Evolutionary conservation across 2,888 invertebrate species (phyloP).

Genomic region (Leucophenga montana): DNA sequence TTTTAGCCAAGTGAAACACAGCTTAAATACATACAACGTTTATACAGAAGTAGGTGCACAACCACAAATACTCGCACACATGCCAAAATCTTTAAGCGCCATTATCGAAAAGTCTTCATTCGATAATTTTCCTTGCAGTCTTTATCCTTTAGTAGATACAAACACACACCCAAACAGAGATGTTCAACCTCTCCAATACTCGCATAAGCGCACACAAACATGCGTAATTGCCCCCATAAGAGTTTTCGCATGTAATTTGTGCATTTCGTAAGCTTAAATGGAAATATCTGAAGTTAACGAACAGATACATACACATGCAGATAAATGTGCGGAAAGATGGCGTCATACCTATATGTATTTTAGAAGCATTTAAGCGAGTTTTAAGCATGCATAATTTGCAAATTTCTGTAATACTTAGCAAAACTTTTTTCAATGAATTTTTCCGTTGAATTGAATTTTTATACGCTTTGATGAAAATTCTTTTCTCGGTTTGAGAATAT

Average conservation of each 20-base stretch:
- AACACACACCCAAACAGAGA: not conserved
- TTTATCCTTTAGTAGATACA: not conserved
- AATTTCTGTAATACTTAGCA: not conserved
- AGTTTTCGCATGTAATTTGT: constrained; percentile 23
- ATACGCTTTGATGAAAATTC: constrained; percentile 11
- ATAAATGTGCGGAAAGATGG: not conserved
- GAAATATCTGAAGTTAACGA: constrained; percentile 13
- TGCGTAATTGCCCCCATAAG: constrained; percentile 25
- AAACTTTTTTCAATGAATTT: constrained; percentile 12
- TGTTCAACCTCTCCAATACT: not conserved
- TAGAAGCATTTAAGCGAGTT: not conserved
- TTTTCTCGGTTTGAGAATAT: not conserved
- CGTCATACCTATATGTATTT: too few species aligned
- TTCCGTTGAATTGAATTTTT: not conserved
- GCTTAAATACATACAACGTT: too few species aligned
- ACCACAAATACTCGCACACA: not conserved
- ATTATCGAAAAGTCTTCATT: constrained; percentile 22
- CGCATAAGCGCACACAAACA: not conserved
- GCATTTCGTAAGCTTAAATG: constrained; percentile 22
- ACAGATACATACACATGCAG: not conserved
- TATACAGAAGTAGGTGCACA: not conserved
- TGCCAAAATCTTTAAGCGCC: constrained; percentile 11
- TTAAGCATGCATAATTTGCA: constrained; percentile 14
- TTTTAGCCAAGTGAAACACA: too few species aligned
- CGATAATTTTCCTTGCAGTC: not conserved